Conservation (phyloP, 2,113 vertebrate genomes). For the Neodon shergylaensis region DNA sequence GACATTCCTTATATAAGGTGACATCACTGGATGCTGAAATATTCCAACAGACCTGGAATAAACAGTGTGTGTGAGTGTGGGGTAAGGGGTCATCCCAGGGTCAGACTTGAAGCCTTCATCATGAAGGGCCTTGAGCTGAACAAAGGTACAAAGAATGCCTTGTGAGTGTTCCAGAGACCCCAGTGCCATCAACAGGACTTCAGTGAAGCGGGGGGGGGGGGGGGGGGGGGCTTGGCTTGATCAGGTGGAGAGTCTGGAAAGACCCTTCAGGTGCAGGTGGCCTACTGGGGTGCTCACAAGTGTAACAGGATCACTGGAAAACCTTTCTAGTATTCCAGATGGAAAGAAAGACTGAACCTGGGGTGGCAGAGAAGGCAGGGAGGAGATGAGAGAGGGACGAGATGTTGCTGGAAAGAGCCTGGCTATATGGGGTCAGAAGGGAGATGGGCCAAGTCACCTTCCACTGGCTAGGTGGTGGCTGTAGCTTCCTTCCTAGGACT, state of each 20-base stretch:
- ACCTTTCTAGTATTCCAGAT: background rate
- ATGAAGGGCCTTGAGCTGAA: background rate
- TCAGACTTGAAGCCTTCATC: background rate
- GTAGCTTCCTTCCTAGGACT: background rate
- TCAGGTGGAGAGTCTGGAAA: background rate
- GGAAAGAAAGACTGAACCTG: background rate
- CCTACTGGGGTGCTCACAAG: background rate
- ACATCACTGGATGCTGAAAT: background rate
- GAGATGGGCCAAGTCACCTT: too few species aligned
- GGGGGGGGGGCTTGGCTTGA: too few species aligned
- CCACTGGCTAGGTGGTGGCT: background rate
- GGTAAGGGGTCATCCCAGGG: background rate
- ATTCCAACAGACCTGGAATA: background rate
- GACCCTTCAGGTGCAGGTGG: background rate
- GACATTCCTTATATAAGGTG: background rate
- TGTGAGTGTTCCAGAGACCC: background rate
- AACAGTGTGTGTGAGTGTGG: accelerated
- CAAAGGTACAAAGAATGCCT: background rate
- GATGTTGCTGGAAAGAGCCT: background rate
- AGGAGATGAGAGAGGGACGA: background rate
- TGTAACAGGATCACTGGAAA: background rate
- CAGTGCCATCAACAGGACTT: background rate
- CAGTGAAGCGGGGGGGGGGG: background rate
- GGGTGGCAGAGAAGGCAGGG: background rate
- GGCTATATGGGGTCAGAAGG: too few species aligned